Conservation (phyloP, 2,113 vertebrate genomes). For the Crotophaga sulcirostris region DNA sequence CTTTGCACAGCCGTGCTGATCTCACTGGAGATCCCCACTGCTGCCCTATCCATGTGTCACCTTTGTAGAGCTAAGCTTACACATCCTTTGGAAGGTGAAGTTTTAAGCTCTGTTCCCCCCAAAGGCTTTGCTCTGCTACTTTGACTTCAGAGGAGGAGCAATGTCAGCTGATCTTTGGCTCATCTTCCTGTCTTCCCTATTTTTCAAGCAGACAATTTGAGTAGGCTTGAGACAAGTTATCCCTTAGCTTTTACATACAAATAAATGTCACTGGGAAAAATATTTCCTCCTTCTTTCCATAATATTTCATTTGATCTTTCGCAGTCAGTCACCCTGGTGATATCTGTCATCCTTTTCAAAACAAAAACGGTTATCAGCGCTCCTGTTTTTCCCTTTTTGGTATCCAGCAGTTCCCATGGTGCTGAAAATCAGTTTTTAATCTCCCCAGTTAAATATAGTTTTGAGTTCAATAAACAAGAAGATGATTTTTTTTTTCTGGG, state of each 20-base stretch:
- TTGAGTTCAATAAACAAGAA: not conserved
- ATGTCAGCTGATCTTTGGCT: not conserved
- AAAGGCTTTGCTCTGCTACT: not conserved
- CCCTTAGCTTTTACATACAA: not conserved
- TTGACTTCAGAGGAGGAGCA: not conserved
- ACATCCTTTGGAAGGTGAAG: not conserved
- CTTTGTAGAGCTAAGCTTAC: not conserved
- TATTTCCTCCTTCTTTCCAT: not conserved
- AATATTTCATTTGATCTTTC: not conserved
- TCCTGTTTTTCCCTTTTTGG: not conserved
- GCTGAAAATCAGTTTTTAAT: constrained; percentile 27
- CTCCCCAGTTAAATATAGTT: constrained; percentile 4
- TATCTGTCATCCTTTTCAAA: not conserved
- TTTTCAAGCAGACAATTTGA: not conserved
- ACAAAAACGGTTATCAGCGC: not conserved
- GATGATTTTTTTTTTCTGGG: not conserved
- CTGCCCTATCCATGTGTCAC: not conserved
- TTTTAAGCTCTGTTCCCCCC: not conserved
- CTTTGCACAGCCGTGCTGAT: not conserved
- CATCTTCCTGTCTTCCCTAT: not conserved
- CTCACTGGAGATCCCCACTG: not conserved
- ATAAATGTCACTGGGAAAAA: not conserved
- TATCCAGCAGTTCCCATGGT: not conserved
- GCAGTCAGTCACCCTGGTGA: not conserved
- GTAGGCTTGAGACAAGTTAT: not conserved